phyloP scores from a whole-genome alignment of 2,113 vertebrate genomes.

The Larimichthys polyactis region DNA sequence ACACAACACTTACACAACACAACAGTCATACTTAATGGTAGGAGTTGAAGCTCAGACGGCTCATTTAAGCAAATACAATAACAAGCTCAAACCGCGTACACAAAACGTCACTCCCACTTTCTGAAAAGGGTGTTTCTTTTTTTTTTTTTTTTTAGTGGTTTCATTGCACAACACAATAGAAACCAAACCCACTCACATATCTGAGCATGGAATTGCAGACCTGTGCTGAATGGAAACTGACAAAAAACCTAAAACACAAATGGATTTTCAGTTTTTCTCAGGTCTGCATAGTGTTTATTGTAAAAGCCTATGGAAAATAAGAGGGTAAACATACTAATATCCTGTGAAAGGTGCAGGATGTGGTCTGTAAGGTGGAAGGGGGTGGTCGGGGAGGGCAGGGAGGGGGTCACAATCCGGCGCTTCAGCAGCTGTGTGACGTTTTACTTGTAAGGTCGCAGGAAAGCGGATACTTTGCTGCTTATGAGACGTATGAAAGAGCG shows the following conservation, averaged over 20 bases:
- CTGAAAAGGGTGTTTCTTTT: slow-evolving; percentile 57
- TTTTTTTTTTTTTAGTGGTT: slow-evolving; percentile 40
- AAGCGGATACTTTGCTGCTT: slow-evolving; percentile 98
- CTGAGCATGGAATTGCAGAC: slow-evolving; percentile 60
- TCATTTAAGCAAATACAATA: slow-evolving; percentile 68
- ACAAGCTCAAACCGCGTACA: slow-evolving; percentile 65
- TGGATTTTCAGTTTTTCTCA: slow-evolving; percentile 56
- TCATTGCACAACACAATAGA: slow-evolving; percentile 65
- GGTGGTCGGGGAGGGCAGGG: background rate
- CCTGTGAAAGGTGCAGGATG: slow-evolving; percentile 64
- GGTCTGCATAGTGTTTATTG: slow-evolving; percentile 80
- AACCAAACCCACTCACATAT: slow-evolving; percentile 67
- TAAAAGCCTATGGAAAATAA: slow-evolving; percentile 75
- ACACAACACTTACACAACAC: slow-evolving; percentile 73
- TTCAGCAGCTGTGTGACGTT: slow-evolving; percentile 32
- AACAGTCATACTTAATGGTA: slow-evolving; percentile 68
- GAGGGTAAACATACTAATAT: slow-evolving; percentile 59
- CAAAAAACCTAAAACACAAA: slow-evolving; percentile 49
- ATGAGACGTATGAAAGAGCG: slow-evolving; percentile 98
- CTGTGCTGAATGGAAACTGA: slow-evolving; percentile 54
- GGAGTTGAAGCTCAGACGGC: slow-evolving; percentile 50
- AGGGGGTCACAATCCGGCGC: slow-evolving; percentile 26
- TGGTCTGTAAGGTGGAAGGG: slow-evolving; percentile 55
- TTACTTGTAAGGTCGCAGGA: slow-evolving; percentile 98
- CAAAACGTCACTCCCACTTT: slow-evolving; percentile 63